Evolutionary conservation across 1,140 invertebrate species (phyloP).

Genomic region (Melipona quadrifasciata): DNA sequence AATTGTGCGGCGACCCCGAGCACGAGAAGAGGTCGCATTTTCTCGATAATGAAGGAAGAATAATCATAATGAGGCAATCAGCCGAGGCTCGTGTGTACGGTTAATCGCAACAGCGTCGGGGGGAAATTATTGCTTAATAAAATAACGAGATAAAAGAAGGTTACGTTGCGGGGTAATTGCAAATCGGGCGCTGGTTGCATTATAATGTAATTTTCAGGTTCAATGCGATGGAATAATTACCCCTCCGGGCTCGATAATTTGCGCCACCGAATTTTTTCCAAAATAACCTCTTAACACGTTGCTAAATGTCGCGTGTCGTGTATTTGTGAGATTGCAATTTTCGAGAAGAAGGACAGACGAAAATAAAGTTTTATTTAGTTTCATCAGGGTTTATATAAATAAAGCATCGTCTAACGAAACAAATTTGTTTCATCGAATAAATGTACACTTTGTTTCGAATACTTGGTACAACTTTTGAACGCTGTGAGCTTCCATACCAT

Average conservation of each 20-base stretch:
- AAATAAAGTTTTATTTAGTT: too few species aligned
- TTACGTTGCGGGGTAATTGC: constrained; percentile 3
- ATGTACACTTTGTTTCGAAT: too few species aligned
- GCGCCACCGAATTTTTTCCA: constrained; percentile 24
- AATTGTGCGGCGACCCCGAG: constrained; percentile 55
- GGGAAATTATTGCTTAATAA: constrained; percentile 57
- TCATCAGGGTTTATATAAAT: too few species aligned
- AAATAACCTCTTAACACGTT: constrained; percentile 1
- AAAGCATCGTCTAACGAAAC: too few species aligned
- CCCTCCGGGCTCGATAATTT: constrained; percentile 37
- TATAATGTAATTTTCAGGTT: constrained; percentile 48
- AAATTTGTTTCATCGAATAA: too few species aligned
- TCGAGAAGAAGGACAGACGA: too few species aligned
- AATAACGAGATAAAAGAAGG: constrained; percentile 48
- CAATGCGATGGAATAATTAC: constrained; percentile 49
- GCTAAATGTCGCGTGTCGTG: too few species aligned
- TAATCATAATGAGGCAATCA: constrained; percentile 59
- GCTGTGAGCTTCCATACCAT: too few species aligned
- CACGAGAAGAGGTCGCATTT: constrained; percentile 54
- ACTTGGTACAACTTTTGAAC: too few species aligned
- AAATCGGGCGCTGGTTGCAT: constrained; percentile 20
- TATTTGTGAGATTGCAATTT: too few species aligned
- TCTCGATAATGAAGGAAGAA: constrained; percentile 67
- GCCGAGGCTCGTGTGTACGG: constrained; percentile 47
- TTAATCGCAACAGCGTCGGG: constrained; percentile 39